These are phyloP conservation scores for Lissocephala sabroskyi DNA, from an alignment of 2,888 invertebrate genomes.

Conservation along the genomic window DNA sequence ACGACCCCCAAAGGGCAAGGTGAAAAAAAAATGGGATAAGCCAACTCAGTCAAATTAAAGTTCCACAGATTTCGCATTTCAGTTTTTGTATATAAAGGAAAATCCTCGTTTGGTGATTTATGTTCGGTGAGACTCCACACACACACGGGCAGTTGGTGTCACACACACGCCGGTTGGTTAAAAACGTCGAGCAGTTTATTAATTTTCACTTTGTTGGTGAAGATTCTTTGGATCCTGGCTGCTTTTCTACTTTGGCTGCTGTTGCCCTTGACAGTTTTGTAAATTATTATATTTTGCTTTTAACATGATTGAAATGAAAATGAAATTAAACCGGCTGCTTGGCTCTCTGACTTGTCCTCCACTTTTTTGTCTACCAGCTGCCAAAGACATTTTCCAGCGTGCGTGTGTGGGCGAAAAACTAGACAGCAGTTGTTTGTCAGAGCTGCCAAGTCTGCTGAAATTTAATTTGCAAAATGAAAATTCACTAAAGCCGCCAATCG, in stretches of 20 bases:
- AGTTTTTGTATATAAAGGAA: no score
- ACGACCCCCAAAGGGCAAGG: no score
- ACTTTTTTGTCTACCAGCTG: constrained; percentile 46
- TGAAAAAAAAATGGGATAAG: constrained; percentile 1
- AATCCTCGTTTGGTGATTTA: constrained; percentile 31
- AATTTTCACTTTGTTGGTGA: constrained; percentile 1
- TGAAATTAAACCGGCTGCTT: constrained; percentile 60
- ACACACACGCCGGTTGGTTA: no score
- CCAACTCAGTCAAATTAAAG: constrained; percentile 1
- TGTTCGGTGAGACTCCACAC: constrained; percentile 18
- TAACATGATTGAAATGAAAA: constrained; percentile 63
- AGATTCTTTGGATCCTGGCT: no score
- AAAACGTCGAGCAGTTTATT: background rate
- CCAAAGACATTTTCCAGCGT: constrained; percentile 50
- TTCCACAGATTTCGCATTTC: background rate
- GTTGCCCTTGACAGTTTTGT: constrained; percentile 47
- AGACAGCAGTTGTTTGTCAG: no score
- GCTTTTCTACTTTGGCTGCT: constrained; percentile 4
- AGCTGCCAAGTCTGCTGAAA: no score
- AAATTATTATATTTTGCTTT: constrained; percentile 66
- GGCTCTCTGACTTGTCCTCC: no score
- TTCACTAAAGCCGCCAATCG: no score
- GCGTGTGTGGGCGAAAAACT: no score
- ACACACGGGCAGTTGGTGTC: no score
- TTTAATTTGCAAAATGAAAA: constrained; percentile 62